Evolutionary conservation across 1,140 invertebrate species (phyloP), one percentile per base, ranked within the genome.

Genomic region (Frieseomelitta varia): DNA sequence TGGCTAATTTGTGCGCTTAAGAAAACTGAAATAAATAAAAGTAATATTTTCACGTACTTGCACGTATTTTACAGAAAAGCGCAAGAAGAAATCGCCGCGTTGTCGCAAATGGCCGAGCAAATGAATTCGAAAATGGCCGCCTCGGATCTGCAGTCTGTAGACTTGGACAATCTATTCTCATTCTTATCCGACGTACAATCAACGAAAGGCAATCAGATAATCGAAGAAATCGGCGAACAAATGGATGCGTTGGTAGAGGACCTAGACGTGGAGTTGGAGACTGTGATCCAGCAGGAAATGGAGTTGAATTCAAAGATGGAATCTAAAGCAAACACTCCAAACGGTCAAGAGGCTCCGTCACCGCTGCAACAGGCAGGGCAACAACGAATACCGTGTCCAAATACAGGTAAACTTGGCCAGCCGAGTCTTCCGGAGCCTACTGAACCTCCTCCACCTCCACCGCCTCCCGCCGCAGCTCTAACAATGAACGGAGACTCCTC

Each of bases 81-180:
- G 0, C 96, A 97, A 93, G 96, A 97, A 90, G 97, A 98, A 94
- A 96, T 98, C 39, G 96, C 96, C 27, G 97, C 96, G 2, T 92
- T 98, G 53, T 96, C 97, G 10, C 96, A 97, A 85, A 97, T 98
- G 95, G 97, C 97, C 0, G 97, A 97, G 92, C 96, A 97, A 85
- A 94, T 97, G 85, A 97, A 97, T 92, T 95, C 95, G 4, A 96
- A 96, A 67, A 94, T 96, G 86, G 93, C 94, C 11, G 93, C 94
- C 1, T 95, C 96, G 65, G 95, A 95, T 80, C 85, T 95, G 77
- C 92, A 97, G 81, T 97, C 97, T 1, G 97, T 99, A 0, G 98
- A 99, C 93, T 95, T 99, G 74, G 98, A 99, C 93, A 98, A 98
- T 94, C 95, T 99, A 90, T 99, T 99, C 94, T 98, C 98, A 72